Percentiles rank a stretch among this genome's conserved stretches.
Evolutionary conservation across 1,140 invertebrate genomes (phyloP).

Genomic region (Nylanderia fulva): DNA sequence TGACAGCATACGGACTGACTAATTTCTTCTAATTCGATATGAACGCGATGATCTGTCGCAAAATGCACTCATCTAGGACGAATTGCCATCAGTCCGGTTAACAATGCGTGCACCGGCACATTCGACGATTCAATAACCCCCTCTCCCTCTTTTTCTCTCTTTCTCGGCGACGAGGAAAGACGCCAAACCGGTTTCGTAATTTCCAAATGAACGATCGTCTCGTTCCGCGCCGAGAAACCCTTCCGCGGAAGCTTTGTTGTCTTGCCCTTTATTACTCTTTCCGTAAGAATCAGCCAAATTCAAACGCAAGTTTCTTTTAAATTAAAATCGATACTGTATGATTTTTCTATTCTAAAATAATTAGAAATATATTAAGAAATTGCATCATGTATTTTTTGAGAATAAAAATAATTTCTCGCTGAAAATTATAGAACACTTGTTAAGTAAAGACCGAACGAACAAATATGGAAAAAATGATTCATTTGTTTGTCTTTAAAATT

Average conservation of each 20-base stretch:
- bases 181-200: constrained; percentile 70
- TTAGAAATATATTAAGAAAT: constrained; percentile 19
- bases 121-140: constrained; percentile 62
- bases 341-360: not conserved
- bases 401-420: constrained; percentile 10
- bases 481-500: constrained; percentile 6
- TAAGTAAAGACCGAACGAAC: not conserved
- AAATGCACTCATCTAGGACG: constrained; percentile 58
- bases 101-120: constrained; percentile 58
- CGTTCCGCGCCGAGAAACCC: constrained; percentile 6
- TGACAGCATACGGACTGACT: constrained; percentile 14
- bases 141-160: too few species aligned
- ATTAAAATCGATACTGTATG: not conserved
- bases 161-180: constrained; percentile 25
- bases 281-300: not conserved
- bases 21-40: constrained; percentile 47
- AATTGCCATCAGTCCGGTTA: constrained; percentile 55
- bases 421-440: not conserved
- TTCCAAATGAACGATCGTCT: constrained; percentile 67
- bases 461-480: not conserved
- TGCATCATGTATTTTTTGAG: not conserved
- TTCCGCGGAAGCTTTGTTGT: constrained; percentile 51
- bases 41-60: constrained; percentile 53
- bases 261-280: not conserved
- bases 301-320: not conserved